These are phyloP conservation scores for Thalassophryne amazonica DNA, from an alignment of 2,797 vertebrate genomes.

Conservation along the genomic window DNA sequence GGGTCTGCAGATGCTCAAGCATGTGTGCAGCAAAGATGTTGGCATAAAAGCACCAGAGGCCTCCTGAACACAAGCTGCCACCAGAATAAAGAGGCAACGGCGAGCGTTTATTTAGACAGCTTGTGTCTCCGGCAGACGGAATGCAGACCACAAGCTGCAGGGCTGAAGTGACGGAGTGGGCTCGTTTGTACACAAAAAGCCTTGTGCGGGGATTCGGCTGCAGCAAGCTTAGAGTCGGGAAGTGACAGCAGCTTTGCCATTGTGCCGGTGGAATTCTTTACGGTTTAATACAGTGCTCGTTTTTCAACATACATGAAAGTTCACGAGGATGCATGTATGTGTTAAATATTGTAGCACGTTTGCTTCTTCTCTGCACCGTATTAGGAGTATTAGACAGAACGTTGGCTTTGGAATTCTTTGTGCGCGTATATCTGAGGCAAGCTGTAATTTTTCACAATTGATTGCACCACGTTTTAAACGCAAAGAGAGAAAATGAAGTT, in stretches of 20 bases:
- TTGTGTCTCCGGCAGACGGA: constrained; percentile 70
- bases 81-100: constrained; percentile 58
- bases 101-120: constrained; percentile 74
- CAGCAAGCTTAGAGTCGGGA: constrained; percentile 51
- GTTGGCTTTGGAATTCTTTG: constrained; percentile 16
- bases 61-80: constrained; percentile 59
- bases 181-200: constrained; percentile 59
- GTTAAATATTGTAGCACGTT: constrained; percentile 32
- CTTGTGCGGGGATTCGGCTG: constrained; percentile 54
- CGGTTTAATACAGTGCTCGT: constrained; percentile 23
- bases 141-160: constrained; percentile 63
- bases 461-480: constrained; percentile 25
- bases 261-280: constrained; percentile 44
- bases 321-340: constrained; percentile 27
- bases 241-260: constrained; percentile 48
- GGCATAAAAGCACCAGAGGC: constrained; percentile 44
- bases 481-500: constrained; percentile 34
- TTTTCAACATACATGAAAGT: constrained; percentile 41
- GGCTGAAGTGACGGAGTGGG: constrained; percentile 62
- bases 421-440: constrained; percentile 31
- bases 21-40: constrained; percentile 60
- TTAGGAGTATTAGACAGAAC: constrained; percentile 29
- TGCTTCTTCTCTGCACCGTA: constrained; percentile 18
- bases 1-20: constrained; percentile 60
- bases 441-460: constrained; percentile 13